Base-by-base conservation (phyloP, 2,888 invertebrate species). In the Norana najaformis region DNA sequence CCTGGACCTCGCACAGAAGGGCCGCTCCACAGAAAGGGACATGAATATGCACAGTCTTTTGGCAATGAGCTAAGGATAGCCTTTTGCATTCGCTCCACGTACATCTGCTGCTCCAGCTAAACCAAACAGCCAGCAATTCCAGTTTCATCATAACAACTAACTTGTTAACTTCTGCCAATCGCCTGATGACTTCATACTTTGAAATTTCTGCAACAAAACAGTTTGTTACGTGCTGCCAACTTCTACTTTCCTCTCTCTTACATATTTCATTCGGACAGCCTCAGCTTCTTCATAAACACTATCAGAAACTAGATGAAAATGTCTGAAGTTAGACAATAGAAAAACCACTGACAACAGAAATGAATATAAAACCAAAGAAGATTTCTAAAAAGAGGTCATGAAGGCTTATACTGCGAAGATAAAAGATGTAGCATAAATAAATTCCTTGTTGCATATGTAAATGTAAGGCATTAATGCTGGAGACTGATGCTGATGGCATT, bases 21-120 rank as follows among this genome's bases (percentile, higher is more conserved):
- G 11, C 30, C n/a, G 69, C 6, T 69, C 69, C 69, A 36, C 85
- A 85, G 37, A 37, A 35, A 37, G 35, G 85, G 85, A 36, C 85
- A 5, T 37, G 37, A 85, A 36, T 85, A 85, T 85, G 85, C 85
- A 85, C 85, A 85, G 85, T 85, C 85, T 85, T 85, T 85, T 85
- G 85, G 85, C 37, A 85, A 36, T 4, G 85, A 85, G 37, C 85
- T 85, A 36, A 85, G 30, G 37, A 85, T 85, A 35, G 85, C 37
- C 20, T 30, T 35, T 37, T 85, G 85, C 85, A 85, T 85, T 85
- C 85, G 34, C 37, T 85, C 36, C 85, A 85, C 6, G 35, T 36
- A 37, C 85, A 85, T 85, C 37, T 85, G 85, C 85, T 85, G 85
- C 36, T 85, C 85, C 35, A 85, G 85, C 85, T 85, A 23, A 36